Evolutionary conservation across 2,888 invertebrate genomes (phyloP).

Genomic region (Clepsis dumicolana): DNA sequence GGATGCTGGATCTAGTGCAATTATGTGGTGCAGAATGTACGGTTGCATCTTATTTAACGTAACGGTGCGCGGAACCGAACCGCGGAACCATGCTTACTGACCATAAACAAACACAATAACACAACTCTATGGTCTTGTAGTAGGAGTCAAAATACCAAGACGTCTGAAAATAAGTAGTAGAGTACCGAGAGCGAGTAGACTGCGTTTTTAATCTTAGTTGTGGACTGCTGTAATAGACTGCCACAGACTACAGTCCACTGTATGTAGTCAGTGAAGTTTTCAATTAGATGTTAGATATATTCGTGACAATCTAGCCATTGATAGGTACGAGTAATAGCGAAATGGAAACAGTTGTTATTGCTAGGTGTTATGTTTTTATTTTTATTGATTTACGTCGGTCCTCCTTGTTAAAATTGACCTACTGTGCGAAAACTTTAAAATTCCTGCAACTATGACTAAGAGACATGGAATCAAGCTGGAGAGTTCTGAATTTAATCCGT

Average conservation of each 20-base stretch:
- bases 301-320: background rate
- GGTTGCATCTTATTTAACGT: constrained; percentile 56
- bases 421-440: background rate
- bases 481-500: too few species aligned
- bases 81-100: constrained; percentile 62
- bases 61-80: constrained; percentile 58
- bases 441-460: too few species aligned
- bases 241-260: too few species aligned
- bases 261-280: constrained; percentile 24
- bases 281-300: constrained; percentile 13
- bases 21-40: constrained; percentile 41
- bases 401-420: background rate
- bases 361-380: constrained; percentile 7
- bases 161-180: background rate
- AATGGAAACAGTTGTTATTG: constrained; percentile 5
- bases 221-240: too few species aligned
- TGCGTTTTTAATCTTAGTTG: constrained; percentile 10
- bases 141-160: constrained; percentile 7
- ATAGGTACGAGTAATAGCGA: background rate
- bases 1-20: constrained; percentile 42
- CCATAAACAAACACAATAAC: constrained; percentile 52
- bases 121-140: constrained; percentile 41
- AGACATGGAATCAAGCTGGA: too few species aligned
- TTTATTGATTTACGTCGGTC: constrained; percentile 19
- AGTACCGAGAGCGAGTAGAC: background rate